A percentile compares a stretch with the other conserved stretches of the same genome.
Evolutionary conservation across 1,140 invertebrate genomes (phyloP).

Genomic region (Leptonema lineaticorne): DNA sequence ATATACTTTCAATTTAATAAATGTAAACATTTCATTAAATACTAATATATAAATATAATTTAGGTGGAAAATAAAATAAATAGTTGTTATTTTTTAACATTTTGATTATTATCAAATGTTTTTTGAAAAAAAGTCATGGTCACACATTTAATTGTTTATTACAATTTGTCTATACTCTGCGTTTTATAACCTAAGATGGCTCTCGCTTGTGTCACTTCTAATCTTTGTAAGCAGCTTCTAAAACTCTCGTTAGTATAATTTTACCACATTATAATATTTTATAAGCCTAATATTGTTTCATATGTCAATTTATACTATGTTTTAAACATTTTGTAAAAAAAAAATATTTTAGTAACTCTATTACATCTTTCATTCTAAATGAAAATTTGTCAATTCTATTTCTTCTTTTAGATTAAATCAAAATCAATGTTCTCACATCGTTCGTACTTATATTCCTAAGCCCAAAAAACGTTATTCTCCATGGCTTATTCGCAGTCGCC

Average conservation of each 20-base stretch:
- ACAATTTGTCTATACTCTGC: no score
- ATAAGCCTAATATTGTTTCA: no score
- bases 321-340: no score
- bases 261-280: not conserved
- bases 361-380: not conserved
- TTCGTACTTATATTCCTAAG: not conserved
- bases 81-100: no score
- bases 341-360: not conserved
- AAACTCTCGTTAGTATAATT: conserved; percentile 16
- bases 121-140: no score
- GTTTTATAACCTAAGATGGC: conserved; percentile 7
- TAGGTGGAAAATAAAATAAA: no score
- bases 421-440: not conserved
- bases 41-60: no score
- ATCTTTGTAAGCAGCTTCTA: not conserved
- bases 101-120: no score
- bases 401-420: conserved; percentile 14
- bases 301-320: no score
- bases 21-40: no score
- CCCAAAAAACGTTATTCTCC: not conserved
- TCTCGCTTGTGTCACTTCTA: not conserved
- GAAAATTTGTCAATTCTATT: not conserved
- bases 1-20: no score
- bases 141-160: no score
- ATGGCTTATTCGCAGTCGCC: not conserved